Conservation (phyloP, 2,113 vertebrate genomes). For the Archilochus colubris region DNA sequence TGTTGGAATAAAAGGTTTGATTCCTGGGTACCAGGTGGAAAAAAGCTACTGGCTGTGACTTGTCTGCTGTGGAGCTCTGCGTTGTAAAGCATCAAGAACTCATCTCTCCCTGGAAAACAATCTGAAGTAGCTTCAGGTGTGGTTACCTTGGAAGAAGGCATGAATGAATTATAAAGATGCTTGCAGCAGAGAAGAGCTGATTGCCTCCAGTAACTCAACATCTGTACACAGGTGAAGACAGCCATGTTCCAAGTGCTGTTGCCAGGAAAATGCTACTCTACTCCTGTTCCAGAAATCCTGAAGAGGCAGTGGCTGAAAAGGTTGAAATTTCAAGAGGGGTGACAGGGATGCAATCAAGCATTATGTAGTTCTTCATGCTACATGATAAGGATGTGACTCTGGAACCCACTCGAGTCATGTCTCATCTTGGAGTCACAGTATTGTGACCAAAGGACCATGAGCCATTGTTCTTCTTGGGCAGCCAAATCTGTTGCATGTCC, state of each 20-base stretch:
- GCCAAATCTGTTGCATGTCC: background rate
- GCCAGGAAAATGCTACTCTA: background rate
- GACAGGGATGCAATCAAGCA: background rate
- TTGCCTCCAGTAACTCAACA: background rate
- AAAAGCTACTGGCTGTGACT: background rate
- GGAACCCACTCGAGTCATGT: fast-evolving
- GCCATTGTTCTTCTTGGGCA: background rate
- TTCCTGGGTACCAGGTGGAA: background rate
- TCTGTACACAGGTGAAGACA: fast-evolving
- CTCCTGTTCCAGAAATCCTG: background rate
- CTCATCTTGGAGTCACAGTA: background rate
- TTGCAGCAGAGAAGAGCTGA: background rate
- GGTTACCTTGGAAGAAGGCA: background rate
- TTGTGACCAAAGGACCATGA: background rate
- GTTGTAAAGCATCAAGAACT: background rate
- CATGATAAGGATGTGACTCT: background rate
- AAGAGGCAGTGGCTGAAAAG: background rate
- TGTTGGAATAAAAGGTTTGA: background rate
- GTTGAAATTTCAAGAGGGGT: background rate
- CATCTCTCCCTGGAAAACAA: background rate
- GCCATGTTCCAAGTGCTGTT: background rate
- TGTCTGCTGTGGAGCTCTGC: background rate
- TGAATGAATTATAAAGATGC: background rate
- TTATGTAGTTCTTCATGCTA: background rate
- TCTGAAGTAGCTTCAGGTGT: background rate